phyloP scores from a whole-genome alignment of 2,113 vertebrate species.

The Patagioenas fasciata region DNA sequence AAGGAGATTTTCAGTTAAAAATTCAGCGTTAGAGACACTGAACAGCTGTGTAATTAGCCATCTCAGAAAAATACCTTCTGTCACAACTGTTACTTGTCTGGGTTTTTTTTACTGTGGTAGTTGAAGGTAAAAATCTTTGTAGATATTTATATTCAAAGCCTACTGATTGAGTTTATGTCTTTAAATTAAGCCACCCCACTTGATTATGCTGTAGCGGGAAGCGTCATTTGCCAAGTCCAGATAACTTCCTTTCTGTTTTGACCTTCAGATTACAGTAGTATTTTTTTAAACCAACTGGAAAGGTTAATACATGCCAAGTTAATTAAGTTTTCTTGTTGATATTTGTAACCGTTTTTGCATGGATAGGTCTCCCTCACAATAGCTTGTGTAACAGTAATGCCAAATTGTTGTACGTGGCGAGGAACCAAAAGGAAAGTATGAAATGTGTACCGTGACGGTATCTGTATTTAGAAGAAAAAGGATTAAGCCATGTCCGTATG shows the following conservation, averaged over 20 bases:
- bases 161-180: neutral
- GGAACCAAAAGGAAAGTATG: neutral
- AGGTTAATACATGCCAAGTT: neutral
- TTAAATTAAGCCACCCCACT: neutral
- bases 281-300: neutral
- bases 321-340: neutral
- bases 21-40: neutral
- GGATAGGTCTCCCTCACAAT: neutral
- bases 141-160: neutral
- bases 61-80: neutral
- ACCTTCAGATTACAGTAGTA: neutral
- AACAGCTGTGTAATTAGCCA: neutral
- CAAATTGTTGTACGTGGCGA: neutral
- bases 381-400: neutral
- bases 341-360: neutral
- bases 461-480: neutral
- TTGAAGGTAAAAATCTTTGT: neutral
- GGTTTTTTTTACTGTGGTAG: neutral
- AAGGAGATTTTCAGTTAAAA: neutral
- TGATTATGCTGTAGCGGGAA: neutral
- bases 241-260: neutral
- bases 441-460: neutral
- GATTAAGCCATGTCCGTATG: neutral
- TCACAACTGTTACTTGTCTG: accelerated
- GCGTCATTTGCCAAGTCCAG: neutral